Conservation (phyloP, 2,797 vertebrate species). For the Dendrocincla tyrannina region DNA sequence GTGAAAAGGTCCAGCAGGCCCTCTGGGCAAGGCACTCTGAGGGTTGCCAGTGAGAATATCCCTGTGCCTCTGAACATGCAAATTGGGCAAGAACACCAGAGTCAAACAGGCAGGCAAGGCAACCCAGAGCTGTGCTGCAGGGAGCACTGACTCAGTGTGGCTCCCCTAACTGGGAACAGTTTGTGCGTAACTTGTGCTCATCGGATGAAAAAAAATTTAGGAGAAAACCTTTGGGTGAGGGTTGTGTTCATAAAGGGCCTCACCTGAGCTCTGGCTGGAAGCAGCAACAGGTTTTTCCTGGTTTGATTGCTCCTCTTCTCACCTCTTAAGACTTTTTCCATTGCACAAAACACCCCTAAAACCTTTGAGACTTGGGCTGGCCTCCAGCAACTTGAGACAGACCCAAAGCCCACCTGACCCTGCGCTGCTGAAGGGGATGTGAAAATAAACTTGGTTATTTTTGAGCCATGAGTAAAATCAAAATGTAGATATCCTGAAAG, state of each 20-base stretch:
- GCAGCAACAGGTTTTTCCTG: background rate
- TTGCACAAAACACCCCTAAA: background rate
- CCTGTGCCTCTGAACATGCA: background rate
- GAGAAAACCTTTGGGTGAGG: background rate
- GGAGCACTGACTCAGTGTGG: rapidly evolving
- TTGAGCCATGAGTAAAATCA: background rate
- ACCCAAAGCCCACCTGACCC: background rate
- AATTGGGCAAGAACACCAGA: background rate
- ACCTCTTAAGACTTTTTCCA: background rate
- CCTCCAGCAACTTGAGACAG: background rate
- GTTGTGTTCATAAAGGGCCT: background rate
- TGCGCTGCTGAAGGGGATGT: rapidly evolving
- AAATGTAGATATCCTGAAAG: background rate
- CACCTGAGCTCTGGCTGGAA: background rate
- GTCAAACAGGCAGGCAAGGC: background rate
- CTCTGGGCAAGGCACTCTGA: background rate
- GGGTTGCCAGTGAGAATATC: background rate
- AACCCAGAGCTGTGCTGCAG: background rate
- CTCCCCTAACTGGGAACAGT: background rate
- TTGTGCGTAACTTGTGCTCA: background rate
- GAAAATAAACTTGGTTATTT: background rate
- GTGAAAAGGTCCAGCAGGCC: background rate
- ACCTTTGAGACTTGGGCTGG: background rate
- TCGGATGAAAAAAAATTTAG: background rate
- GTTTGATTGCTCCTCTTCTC: background rate